Conservation (phyloP, 1,140 invertebrate species). For the Yoshiicerus persimilis region DNA sequence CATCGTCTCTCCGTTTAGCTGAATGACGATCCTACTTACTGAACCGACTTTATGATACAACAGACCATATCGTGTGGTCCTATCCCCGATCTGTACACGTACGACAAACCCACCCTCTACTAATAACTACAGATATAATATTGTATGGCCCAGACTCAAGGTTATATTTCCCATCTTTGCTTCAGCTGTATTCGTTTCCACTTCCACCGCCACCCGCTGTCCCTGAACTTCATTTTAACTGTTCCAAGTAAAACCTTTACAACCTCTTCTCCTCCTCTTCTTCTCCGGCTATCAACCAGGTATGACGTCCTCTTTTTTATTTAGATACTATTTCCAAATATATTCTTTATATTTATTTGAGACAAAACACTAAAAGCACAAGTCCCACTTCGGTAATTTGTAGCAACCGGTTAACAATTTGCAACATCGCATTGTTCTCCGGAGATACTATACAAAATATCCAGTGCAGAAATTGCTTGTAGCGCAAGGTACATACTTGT, state of each 20-base stretch:
- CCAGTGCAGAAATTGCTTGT: no score
- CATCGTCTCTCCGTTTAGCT: neutral
- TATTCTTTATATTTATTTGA: neutral
- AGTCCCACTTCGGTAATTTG: neutral
- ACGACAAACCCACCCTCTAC: neutral
- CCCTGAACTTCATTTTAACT: neutral
- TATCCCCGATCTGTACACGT: neutral
- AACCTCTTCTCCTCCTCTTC: neutral
- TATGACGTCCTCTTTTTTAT: neutral
- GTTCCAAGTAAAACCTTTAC: neutral
- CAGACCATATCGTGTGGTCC: neutral
- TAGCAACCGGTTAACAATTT: neutral
- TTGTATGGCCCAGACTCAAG: conserved; percentile 6
- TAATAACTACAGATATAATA: neutral
- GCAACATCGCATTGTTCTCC: neutral
- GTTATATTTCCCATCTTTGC: neutral
- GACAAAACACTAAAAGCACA: neutral
- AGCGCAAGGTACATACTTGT: no score
- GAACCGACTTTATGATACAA: neutral
- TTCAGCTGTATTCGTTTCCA: neutral
- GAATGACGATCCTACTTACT: neutral
- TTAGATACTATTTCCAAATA: neutral
- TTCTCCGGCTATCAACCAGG: neutral
- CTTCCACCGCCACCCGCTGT: neutral
- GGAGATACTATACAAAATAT: neutral